Conservation (phyloP, 2,888 invertebrate species). For the Pheosia gnoma region DNA sequence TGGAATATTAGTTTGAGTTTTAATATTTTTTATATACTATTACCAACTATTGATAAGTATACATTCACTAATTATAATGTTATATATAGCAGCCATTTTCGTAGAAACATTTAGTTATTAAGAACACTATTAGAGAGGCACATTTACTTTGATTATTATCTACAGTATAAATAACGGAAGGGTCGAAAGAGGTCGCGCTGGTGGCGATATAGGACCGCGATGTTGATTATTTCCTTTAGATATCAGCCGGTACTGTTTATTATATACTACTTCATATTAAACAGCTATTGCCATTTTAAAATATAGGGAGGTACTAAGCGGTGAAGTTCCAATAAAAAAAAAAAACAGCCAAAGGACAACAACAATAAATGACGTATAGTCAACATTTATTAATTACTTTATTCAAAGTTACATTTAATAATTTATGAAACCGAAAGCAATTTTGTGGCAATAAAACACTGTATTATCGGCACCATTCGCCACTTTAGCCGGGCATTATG, state of each 20-base stretch:
- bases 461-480: slow-evolving; percentile 31
- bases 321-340: background rate
- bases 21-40: no score
- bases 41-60: background rate
- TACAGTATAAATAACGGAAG: slow-evolving; percentile 28
- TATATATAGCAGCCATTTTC: background rate
- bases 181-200: slow-evolving; percentile 35
- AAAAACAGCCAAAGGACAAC: background rate
- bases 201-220: slow-evolving; percentile 28
- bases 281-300: background rate
- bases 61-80: background rate
- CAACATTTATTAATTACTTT: slow-evolving; percentile 23
- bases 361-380: slow-evolving; percentile 10
- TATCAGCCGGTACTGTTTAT: slow-evolving; percentile 17
- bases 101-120: slow-evolving; percentile 10
- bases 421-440: slow-evolving; percentile 21
- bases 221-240: slow-evolving; percentile 32
- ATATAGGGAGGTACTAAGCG: background rate
- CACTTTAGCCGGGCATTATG: slow-evolving; percentile 38
- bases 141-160: slow-evolving; percentile 26
- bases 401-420: slow-evolving; percentile 3
- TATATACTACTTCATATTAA: slow-evolving; percentile 7
- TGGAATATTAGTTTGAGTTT: background rate
- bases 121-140: slow-evolving; percentile 14
- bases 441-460: slow-evolving; percentile 25